phyloP scores from a whole-genome alignment of 2,888 invertebrate genomes.

The Acleris emargana region DNA sequence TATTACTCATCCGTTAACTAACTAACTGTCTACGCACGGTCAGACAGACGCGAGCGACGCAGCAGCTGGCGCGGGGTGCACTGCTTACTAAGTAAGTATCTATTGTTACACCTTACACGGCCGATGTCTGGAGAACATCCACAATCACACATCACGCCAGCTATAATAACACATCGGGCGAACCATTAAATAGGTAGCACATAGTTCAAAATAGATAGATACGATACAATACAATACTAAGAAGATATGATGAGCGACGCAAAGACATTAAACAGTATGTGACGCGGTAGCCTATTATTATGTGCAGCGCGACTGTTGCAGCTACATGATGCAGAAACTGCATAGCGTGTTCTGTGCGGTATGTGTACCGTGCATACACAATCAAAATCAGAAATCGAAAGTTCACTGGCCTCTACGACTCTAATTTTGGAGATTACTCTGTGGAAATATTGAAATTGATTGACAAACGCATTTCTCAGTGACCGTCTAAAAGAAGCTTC shows the following conservation, averaged over 20 bases:
- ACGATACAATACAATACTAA: slow-evolving; percentile 27
- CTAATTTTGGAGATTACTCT: too few relatives aligned
- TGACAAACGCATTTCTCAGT: too few relatives aligned
- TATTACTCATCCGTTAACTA: too few relatives aligned
- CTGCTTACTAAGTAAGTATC: slow-evolving; percentile 34
- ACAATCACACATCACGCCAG: slow-evolving; percentile 22
- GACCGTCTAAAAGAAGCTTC: too few relatives aligned
- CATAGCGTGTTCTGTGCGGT: not conserved
- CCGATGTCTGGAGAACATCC: slow-evolving; percentile 24
- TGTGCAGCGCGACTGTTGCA: not conserved
- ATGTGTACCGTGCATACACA: too few relatives aligned
- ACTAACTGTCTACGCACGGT: too few relatives aligned
- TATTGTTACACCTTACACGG: slow-evolving; percentile 27
- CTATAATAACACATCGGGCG: slow-evolving; percentile 22
- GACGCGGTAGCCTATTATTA: slow-evolving; percentile 1
- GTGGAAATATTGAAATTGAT: too few relatives aligned
- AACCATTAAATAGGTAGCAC: slow-evolving; percentile 26
- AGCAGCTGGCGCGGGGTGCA: slow-evolving; percentile 19
- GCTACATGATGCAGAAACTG: not conserved
- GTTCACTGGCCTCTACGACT: too few relatives aligned
- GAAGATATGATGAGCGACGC: slow-evolving; percentile 29
- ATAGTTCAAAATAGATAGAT: slow-evolving; percentile 20
- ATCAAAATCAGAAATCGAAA: too few relatives aligned
- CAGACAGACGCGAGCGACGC: not conserved
- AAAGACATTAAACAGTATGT: slow-evolving; percentile 6